These are phyloP conservation scores for Leptinotarsa haldemani DNA, from an alignment of 2,888 invertebrate species.

Conservation along the genomic window DNA sequence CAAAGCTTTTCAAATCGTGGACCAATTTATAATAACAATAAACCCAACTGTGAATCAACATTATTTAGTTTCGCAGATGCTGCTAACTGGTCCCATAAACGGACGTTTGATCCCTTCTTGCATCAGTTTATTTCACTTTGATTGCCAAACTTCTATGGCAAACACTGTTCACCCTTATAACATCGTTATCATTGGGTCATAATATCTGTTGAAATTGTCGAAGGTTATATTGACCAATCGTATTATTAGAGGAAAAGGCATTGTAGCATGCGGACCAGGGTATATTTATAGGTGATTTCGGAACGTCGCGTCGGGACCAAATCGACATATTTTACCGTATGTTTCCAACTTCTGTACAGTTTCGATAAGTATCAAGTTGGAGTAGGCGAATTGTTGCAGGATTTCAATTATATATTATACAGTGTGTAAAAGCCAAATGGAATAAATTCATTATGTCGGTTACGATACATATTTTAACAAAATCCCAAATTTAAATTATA, in stretches of 20 bases:
- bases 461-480: too few species aligned
- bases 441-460: too few species aligned
- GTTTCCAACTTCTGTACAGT: not conserved
- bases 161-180: constrained; percentile 8
- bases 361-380: not conserved
- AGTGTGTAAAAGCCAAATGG: too few species aligned
- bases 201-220: constrained; percentile 9
- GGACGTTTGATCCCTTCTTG: constrained; percentile 1
- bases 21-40: not conserved
- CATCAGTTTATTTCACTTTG: constrained; percentile 5
- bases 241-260: not conserved
- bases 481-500: too few species aligned
- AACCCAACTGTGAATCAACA: not conserved
- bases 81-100: constrained; percentile 1
- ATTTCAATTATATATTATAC: not conserved
- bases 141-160: constrained; percentile 5
- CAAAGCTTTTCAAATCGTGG: too few species aligned
- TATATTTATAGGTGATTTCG: constrained; percentile 19
- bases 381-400: not conserved
- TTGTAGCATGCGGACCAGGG: constrained; percentile 15
- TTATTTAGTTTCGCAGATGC: constrained; percentile 5
- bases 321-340: constrained; percentile 4
- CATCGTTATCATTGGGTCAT: constrained; percentile 14
- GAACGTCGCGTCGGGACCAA: not conserved
- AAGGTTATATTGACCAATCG: constrained; percentile 16